phyloP scores from a whole-genome alignment of 2,888 invertebrate species.

The Uloborus plumipes region DNA sequence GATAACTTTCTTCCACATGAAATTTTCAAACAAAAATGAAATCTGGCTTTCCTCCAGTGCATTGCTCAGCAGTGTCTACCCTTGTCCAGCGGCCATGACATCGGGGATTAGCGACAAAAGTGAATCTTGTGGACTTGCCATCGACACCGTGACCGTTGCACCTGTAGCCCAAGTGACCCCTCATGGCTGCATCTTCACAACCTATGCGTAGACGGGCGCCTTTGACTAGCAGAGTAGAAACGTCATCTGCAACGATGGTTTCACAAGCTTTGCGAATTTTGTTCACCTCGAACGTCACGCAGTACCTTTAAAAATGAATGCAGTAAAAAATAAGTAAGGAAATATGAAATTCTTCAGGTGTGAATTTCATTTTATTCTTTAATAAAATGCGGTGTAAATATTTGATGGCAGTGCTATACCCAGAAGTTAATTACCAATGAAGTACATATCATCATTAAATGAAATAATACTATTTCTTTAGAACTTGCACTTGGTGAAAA shows the following conservation, averaged over 20 bases:
- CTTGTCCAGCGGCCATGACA: conserved; percentile 92
- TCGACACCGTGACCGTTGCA: conserved; percentile 89
- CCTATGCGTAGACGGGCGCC: conserved; percentile 85
- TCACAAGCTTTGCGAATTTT: conserved; percentile 87
- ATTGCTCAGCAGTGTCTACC: conserved; percentile 69
- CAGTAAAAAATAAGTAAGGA: too few species aligned
- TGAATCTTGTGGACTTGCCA: conserved; percentile 83
- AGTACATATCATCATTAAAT: too few species aligned
- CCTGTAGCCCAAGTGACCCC: conserved; percentile 81
- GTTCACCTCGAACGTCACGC: conserved; percentile 85
- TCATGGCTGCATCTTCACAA: conserved; percentile 86
- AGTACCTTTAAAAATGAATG: conserved; percentile 77
- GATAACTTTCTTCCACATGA: not conserved
- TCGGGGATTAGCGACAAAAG: conserved; percentile 85
- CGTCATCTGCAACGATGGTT: conserved; percentile 76
- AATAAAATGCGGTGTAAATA: too few species aligned
- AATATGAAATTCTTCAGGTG: too few species aligned
- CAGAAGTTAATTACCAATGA: too few species aligned
- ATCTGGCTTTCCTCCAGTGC: conserved; percentile 69
- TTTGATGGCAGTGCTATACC: too few species aligned
- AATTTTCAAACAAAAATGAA: conserved; percentile 71
- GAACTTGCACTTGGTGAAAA: too few species aligned
- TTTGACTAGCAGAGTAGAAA: conserved; percentile 81
- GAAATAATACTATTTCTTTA: too few species aligned
- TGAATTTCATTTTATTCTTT: too few species aligned